phyloP scores from a whole-genome alignment of 2,113 vertebrate species.

The Bombycilla garrulus region DNA sequence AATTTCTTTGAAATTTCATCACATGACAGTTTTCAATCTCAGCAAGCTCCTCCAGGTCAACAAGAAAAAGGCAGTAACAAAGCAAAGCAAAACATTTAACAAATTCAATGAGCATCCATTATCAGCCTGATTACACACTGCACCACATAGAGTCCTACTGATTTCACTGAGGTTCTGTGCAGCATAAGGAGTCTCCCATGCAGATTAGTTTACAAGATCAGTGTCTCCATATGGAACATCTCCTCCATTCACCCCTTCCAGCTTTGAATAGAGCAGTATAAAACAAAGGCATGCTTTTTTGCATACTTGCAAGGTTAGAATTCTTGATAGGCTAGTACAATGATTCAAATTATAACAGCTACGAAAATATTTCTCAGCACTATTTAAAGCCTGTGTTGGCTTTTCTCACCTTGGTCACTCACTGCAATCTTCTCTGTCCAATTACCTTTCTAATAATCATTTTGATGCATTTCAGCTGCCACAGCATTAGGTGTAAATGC shows the following conservation, averaged over 20 bases:
- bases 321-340: not conserved
- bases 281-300: slow-evolving; percentile 8
- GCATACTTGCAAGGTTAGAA: not conserved
- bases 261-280: not conserved
- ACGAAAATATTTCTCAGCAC: not conserved
- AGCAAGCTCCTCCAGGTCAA: slow-evolving; percentile 4
- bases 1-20: not conserved
- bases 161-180: slow-evolving; percentile 18
- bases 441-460: not conserved
- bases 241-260: slow-evolving; percentile 18
- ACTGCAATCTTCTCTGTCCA: not conserved
- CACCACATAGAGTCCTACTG: slow-evolving; percentile 39
- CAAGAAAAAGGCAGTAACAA: slow-evolving; percentile 37
- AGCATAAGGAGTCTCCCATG: slow-evolving; percentile 50
- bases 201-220: slow-evolving; percentile 49
- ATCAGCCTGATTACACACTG: slow-evolving; percentile 57
- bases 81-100: slow-evolving; percentile 46
- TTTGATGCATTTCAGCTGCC: not conserved
- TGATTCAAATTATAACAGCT: not conserved
- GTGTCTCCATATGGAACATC: slow-evolving; percentile 31
- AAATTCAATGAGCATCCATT: slow-evolving; percentile 54
- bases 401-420: not conserved
- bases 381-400: not conserved
- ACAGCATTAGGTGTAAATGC: not conserved
- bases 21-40: not conserved